These are phyloP conservation scores for Strigamia crassipes DNA, from an alignment of 2,888 invertebrate species.

Conservation along the genomic window DNA sequence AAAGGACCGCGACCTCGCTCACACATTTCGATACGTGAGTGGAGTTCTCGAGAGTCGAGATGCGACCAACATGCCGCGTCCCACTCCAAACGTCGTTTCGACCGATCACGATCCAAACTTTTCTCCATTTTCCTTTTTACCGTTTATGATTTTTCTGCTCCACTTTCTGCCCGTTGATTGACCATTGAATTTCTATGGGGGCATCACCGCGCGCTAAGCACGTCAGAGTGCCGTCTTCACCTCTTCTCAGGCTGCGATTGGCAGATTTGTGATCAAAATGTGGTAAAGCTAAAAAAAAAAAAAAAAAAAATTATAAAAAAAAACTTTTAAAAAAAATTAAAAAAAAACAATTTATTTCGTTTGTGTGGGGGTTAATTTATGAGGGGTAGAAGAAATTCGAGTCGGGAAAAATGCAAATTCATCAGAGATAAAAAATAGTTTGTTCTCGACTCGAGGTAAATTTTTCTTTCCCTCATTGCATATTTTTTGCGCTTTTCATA, in stretches of 20 bases:
- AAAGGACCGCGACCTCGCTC: not conserved
- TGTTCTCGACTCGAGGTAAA: not conserved
- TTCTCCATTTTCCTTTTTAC: not conserved
- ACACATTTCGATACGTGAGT: conserved; percentile 20
- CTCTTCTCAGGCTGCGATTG: conserved; percentile 41
- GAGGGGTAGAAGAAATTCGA: not conserved
- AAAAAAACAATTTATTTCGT: not conserved
- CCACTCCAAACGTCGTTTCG: not conserved
- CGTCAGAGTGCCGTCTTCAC: not conserved
- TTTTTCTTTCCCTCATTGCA: not conserved
- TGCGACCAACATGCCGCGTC: not conserved
- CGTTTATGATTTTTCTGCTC: conserved; percentile 36
- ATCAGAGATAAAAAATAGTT: conserved; percentile 1
- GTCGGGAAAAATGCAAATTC: not conserved
- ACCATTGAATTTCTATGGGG: conserved; percentile 42
- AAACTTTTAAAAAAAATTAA: not conserved
- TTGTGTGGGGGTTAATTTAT: not conserved
- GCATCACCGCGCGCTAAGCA: conserved; percentile 45
- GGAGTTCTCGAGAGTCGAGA: not conserved
- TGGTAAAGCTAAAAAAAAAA: conserved; percentile 43
- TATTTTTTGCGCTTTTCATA: not conserved
- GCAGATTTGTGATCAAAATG: conserved; percentile 47
- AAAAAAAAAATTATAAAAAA: not conserved
- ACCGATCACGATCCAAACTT: not conserved
- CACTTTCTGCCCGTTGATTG: conserved; percentile 41